Conservation (phyloP, 2,888 invertebrate species). For the Coremacera marginata region DNA sequence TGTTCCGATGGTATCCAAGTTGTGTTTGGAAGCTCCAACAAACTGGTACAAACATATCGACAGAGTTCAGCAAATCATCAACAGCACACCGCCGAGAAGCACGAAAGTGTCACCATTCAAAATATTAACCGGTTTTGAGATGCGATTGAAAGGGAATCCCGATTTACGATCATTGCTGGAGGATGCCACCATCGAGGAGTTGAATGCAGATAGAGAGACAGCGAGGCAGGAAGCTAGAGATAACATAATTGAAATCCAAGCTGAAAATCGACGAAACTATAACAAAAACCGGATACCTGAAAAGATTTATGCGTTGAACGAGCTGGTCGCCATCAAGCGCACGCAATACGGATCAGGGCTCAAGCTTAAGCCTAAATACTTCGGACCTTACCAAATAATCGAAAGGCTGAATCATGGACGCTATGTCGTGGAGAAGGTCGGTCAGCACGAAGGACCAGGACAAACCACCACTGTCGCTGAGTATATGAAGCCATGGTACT, state of each 20-base stretch:
- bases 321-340: constrained; percentile 46
- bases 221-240: constrained; percentile 32
- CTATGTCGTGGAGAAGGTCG: background rate
- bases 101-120: too few species aligned
- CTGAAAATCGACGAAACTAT: constrained; percentile 39
- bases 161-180: constrained; percentile 12
- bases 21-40: constrained; percentile 55
- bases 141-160: constrained; percentile 19
- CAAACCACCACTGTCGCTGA: background rate
- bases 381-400: background rate
- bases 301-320: constrained; percentile 13
- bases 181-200: constrained; percentile 10
- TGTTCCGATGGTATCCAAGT: too few species aligned
- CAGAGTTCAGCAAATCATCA: constrained; percentile 47
- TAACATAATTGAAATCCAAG: constrained; percentile 40
- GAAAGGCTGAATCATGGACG: too few species aligned
- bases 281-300: background rate
- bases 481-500: background rate
- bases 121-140: constrained; percentile 44
- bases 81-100: constrained; percentile 46
- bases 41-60: constrained; percentile 56
- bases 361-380: constrained; percentile 39
- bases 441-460: background rate
- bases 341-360: constrained; percentile 45
- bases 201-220: background rate